Evolutionary conservation across 1,140 invertebrate genomes (phyloP).

Genomic region (Thaumatotibia leucotreta): DNA sequence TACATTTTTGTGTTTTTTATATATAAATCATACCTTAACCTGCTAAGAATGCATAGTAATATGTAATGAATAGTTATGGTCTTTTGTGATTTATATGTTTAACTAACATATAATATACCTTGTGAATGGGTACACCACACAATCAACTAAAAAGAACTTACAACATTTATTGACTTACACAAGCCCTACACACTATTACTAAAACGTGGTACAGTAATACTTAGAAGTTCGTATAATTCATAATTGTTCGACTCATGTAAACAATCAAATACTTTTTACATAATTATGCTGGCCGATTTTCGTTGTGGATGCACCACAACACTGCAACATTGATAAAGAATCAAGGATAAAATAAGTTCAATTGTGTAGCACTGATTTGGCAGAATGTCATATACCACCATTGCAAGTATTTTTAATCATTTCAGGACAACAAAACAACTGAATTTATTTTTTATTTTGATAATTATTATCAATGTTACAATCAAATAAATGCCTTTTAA

Average conservation of each 20-base stretch:
- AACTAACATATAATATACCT: background rate
- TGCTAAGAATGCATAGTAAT: slow-evolving; percentile 58
- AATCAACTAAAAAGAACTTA: background rate
- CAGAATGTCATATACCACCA: no score
- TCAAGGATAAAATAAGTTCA: background rate
- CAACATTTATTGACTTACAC: background rate
- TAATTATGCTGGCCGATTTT: background rate
- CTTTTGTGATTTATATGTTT: slow-evolving; percentile 35
- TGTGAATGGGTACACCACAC: slow-evolving; percentile 6
- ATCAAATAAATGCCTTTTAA: background rate
- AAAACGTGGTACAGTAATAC: background rate
- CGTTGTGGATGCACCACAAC: background rate
- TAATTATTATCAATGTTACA: background rate
- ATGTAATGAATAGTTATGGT: slow-evolving; percentile 51
- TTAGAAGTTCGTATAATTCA: background rate
- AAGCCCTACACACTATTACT: background rate
- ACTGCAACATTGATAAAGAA: background rate
- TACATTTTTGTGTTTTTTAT: slow-evolving; percentile 53
- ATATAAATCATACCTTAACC: slow-evolving; percentile 60
- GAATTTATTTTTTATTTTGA: background rate
- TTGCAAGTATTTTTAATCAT: no score
- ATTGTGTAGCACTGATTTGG: background rate
- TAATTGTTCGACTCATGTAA: background rate
- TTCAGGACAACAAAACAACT: background rate
- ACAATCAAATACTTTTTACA: background rate